Evolutionary conservation across 2,888 invertebrate genomes (phyloP).

Genomic region (Pristionchus maxplancki): DNA sequence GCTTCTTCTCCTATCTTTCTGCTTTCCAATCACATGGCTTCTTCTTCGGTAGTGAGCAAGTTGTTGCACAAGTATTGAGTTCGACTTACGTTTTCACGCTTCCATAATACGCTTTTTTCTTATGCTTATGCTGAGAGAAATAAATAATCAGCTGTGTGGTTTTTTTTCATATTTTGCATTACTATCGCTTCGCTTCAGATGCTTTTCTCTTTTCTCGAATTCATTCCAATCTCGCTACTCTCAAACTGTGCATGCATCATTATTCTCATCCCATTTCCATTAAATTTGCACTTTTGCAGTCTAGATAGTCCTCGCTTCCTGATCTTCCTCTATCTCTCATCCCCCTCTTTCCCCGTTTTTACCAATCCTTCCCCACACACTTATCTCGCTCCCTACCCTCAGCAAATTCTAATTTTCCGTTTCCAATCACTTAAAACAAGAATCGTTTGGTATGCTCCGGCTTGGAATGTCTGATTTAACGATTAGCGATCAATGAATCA

Average conservation of each 20-base stretch:
- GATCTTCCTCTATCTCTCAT: neutral
- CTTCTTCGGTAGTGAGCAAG: neutral
- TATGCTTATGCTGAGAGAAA: neutral
- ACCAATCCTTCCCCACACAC: conserved; percentile 6
- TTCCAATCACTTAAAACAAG: neutral
- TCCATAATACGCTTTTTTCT: neutral
- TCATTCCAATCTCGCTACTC: neutral
- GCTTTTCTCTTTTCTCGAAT: neutral
- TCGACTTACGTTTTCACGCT: conserved; percentile 19
- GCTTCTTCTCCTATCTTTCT: conserved; percentile 20
- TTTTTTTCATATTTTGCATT: neutral
- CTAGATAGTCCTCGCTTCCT: conserved; percentile 2
- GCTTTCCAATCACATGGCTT: neutral
- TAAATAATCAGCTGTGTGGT: neutral
- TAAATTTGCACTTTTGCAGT: neutral
- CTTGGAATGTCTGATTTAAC: conserved; percentile 1
- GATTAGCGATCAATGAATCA: conserved; percentile 11
- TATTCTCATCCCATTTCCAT: neutral
- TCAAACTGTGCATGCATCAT: conserved; percentile 9
- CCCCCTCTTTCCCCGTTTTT: neutral
- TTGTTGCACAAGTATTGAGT: conserved; percentile 29
- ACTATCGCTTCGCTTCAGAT: conserved; percentile 5
- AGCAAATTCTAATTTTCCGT: conserved; percentile 16
- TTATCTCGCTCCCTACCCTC: conserved; percentile 33
- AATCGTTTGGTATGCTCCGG: neutral